Evolutionary conservation across 2,888 invertebrate genomes (phyloP).

Genomic region (Acrobasis consociella): DNA sequence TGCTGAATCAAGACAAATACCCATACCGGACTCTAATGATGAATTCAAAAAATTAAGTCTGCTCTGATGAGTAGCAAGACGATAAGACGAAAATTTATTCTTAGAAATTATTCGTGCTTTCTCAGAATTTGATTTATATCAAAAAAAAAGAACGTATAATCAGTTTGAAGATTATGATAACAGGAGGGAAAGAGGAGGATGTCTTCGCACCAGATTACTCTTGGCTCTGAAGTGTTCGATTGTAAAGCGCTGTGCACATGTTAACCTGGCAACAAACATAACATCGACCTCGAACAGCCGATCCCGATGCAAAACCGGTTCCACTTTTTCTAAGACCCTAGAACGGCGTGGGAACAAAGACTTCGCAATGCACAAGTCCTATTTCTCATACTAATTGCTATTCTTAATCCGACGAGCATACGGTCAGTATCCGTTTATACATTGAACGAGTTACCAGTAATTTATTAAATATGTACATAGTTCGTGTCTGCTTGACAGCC

Average conservation of each 20-base stretch:
- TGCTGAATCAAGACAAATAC: neutral
- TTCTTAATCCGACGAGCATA: constrained; percentile 32
- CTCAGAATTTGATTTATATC: too few species aligned
- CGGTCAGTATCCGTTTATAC: constrained; percentile 31
- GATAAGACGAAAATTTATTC: too few species aligned
- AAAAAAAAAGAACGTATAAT: too few species aligned
- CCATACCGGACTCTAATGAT: too few species aligned
- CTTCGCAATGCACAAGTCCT: constrained; percentile 41
- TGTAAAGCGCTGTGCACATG: neutral
- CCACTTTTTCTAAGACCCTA: constrained; percentile 60
- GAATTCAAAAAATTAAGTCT: too few species aligned
- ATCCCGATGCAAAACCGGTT: constrained; percentile 57
- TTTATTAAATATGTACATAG: constrained; percentile 32
- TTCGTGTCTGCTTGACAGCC: constrained; percentile 18
- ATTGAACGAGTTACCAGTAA: constrained; percentile 28
- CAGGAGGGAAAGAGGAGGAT: too few species aligned
- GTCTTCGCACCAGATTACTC: neutral
- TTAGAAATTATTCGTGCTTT: too few species aligned
- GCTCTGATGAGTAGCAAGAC: too few species aligned
- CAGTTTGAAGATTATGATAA: too few species aligned
- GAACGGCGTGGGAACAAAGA: constrained; percentile 61
- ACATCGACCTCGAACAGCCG: constrained; percentile 11
- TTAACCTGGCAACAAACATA: constrained; percentile 6
- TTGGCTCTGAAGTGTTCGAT: neutral
- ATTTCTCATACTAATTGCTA: constrained; percentile 50